Base-by-base conservation (phyloP, 2,113 vertebrate genomes). In the Isichthys henryi region DNA sequence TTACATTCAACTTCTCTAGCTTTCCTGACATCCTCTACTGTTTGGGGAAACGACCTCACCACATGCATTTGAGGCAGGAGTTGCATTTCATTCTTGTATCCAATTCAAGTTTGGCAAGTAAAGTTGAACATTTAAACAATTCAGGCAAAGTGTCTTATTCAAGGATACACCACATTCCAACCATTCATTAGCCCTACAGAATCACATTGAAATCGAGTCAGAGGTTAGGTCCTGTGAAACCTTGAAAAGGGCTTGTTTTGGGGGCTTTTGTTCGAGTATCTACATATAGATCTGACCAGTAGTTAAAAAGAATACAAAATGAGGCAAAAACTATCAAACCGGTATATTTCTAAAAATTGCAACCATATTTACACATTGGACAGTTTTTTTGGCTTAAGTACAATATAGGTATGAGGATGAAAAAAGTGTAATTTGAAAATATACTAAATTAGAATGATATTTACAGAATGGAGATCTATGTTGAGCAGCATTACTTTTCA, bases 401-500 rank as follows among this genome's bases (percentile, higher is more conserved):
- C 43, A 48, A n/a, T n/a, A 46, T 13, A 48, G 39, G 39, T 84
- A 46, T 21, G 8, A 48, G 3, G 45, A 84, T 9, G 77, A 19
- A 70, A 88, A 6, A 39, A 39, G 39, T 39, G 74, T 80, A 88
- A 88, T 88, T 88, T 88, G n/a, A 52, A 35, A 88, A 80, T 17
- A 31, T 31, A 85, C 31, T 21, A 82, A 82, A 88, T 27, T 7
- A 48, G 23, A 89, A n/a, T 27, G 19, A 50, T 62, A 89, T 89
- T 35, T 94, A 88, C 91, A 95, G 0, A 39, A 92, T 35, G 56
- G 92, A 48, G 70, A 10, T 35, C 48, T 86, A 10, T 89, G 91
- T 91, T 89, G 90, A 70, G 77, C 50, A 31, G 23, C 53, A 8
- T 91, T 94, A 95, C 93, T 96, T 96, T 92, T 96, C 95, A 0